Percentiles rank a stretch among this genome's conserved stretches.
Evolutionary conservation across 2,113 vertebrate genomes (phyloP).

Genomic region (Coturnix japonica): DNA sequence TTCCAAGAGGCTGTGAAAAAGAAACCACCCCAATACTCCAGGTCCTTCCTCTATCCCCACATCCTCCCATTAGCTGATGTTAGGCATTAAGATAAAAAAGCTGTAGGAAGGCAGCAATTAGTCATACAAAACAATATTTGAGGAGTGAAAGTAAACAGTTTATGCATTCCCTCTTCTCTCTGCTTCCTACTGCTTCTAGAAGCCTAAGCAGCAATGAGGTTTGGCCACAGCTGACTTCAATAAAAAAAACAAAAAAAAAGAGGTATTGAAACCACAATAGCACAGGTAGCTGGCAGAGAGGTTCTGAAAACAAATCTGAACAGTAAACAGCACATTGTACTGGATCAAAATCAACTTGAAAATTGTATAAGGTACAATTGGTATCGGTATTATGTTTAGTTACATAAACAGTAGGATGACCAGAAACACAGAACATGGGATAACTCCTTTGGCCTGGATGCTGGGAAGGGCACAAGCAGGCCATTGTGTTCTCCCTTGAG

Average conservation of each 20-base stretch:
- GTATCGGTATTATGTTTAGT: neutral
- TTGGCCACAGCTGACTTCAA: neutral
- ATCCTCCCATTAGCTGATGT: neutral
- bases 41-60: neutral
- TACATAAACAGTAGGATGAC: neutral
- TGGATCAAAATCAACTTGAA: neutral
- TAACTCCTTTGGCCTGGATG: neutral
- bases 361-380: neutral
- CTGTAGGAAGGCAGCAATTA: neutral
- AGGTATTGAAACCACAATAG: neutral
- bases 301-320: neutral
- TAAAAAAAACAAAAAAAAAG: neutral
- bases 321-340: neutral
- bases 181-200: neutral
- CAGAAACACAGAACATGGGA: neutral
- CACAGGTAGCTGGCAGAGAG: neutral
- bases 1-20: neutral
- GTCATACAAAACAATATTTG: neutral
- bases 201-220: neutral
- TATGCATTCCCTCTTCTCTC: neutral
- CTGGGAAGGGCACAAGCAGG: neutral
- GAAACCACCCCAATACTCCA: neutral
- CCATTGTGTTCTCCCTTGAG: neutral
- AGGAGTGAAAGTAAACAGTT: neutral
- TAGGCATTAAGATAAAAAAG: neutral